Percentiles rank a stretch among this genome's conserved stretches.
These are phyloP conservation scores for Arremon brunneinucha DNA, from an alignment of 2,797 vertebrate genomes.

Conservation along the genomic window DNA sequence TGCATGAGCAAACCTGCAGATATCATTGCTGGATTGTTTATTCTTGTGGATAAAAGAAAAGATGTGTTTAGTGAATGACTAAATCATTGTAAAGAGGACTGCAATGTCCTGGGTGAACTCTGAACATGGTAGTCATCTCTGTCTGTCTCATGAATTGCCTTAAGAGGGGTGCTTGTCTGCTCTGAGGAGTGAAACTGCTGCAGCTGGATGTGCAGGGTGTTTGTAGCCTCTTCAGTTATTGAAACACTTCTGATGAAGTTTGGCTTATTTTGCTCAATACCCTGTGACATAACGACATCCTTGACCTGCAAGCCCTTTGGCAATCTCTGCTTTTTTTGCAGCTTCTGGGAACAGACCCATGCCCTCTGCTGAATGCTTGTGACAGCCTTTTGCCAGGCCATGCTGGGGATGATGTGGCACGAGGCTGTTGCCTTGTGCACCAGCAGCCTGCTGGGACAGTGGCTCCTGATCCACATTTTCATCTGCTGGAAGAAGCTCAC, in stretches of 20 bases:
- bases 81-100: neutral
- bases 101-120: neutral
- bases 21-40: neutral
- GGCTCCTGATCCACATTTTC: neutral
- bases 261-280: neutral
- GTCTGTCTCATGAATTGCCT: neutral
- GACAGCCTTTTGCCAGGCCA: neutral
- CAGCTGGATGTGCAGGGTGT: neutral
- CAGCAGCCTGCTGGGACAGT: fast-evolving
- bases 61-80: fast-evolving
- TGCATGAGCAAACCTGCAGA: neutral
- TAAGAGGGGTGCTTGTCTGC: neutral
- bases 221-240: neutral
- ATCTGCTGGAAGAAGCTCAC: neutral
- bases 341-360: neutral
- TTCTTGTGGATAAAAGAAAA: neutral
- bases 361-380: neutral
- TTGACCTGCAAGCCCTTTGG: neutral
- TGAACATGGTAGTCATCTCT: neutral
- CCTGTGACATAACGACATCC: neutral
- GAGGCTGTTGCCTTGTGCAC: neutral
- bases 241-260: neutral
- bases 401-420: neutral
- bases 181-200: neutral
- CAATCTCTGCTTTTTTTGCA: neutral